Percentiles rank a stretch among this genome's conserved stretches.
Conservation (phyloP, 1,140 invertebrate genomes). For the Drosophila triauraria region DNA sequence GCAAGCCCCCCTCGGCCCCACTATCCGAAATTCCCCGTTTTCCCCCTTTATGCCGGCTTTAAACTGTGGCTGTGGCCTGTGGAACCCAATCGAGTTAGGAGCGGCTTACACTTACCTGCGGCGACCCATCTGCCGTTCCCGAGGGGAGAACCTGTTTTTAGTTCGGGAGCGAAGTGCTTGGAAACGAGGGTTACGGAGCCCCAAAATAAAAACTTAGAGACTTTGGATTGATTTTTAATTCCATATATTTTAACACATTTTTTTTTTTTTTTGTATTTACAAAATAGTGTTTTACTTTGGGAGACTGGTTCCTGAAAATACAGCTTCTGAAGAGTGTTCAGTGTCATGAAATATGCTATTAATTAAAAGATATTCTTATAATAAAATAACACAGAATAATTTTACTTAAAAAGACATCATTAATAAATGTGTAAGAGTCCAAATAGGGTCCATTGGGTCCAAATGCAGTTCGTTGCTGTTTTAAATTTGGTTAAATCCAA, state of each 20-base stretch:
- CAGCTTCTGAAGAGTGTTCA: not conserved
- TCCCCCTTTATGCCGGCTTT: slow-evolving; percentile 29
- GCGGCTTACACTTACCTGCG: slow-evolving; percentile 38
- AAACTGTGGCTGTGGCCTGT: slow-evolving; percentile 58
- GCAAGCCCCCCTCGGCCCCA: slow-evolving; percentile 13
- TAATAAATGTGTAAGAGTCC: not conserved
- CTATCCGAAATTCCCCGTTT: not conserved
- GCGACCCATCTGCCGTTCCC: slow-evolving; percentile 16
- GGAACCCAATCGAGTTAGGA: slow-evolving; percentile 62
- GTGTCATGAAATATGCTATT: too few species aligned
- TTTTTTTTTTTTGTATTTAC: not conserved
- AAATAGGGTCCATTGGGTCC: too few species aligned
- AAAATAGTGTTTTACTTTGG: not conserved
- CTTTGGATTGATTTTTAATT: not conserved
- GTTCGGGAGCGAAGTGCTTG: slow-evolving; percentile 46
- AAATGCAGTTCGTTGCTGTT: not conserved
- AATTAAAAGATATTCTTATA: too few species aligned
- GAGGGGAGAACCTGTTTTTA: slow-evolving; percentile 53
- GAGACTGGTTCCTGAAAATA: not conserved
- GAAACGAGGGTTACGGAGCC: slow-evolving; percentile 14
- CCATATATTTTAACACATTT: not conserved
- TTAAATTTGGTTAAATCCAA: too few species aligned
- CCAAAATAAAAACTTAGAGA: not conserved
- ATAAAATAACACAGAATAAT: too few species aligned
- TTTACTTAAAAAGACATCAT: too few species aligned